Evolutionary conservation across 1,140 invertebrate species (phyloP), one percentile per base, ranked within the genome.

Genomic region (Mamestra configurata): DNA sequence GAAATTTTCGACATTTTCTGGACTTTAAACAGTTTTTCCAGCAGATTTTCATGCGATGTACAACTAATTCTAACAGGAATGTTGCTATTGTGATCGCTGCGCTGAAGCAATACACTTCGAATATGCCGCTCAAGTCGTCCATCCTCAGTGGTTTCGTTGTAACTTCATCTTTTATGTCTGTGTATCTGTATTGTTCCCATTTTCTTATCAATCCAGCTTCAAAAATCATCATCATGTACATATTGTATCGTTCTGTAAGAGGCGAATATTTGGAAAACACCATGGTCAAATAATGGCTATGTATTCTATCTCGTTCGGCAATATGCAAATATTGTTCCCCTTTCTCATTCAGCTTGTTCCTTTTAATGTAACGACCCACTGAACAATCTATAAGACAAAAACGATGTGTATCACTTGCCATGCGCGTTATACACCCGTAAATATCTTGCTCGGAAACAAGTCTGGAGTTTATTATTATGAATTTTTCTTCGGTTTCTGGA

Each of bases 321-420:
- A 95, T 85, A 55, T 95, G 94, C 24, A 95, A 80, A 83, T 90
- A 94, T 61, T 93, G 92, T 79, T 92, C 84, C 0, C 94, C 94
- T 64, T 92, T 88, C 4, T 90, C 84, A 80, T 95, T 92, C 72
- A 94, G 83, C 55, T 79, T 82, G 82, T 92, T 94, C 72, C 87
- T 86, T 82, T 89, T 84, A 8, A 93, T 83, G 77, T 92, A 92
- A n/a, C 88, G 87, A 8, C 89, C 92, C n/a, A 94, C 73, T 4
- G 92, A 85, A 86, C 94, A 95, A 75, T 95, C 94, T 20, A 94
- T 83, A 6, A 94, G 84, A 82, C 95, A 95, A 84, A 93, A 93
- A 76, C 88, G 89, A 0, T 37, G 81, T 73, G 83, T 91, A 43
- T 93, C 90, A 64, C 90, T 90, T 15, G n/a, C 82, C 82, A 95